Evolutionary conservation across 2,888 invertebrate genomes (phyloP), one percentile per base, ranked within the genome.

Genomic region (Eudasyphora cyanicolor): DNA sequence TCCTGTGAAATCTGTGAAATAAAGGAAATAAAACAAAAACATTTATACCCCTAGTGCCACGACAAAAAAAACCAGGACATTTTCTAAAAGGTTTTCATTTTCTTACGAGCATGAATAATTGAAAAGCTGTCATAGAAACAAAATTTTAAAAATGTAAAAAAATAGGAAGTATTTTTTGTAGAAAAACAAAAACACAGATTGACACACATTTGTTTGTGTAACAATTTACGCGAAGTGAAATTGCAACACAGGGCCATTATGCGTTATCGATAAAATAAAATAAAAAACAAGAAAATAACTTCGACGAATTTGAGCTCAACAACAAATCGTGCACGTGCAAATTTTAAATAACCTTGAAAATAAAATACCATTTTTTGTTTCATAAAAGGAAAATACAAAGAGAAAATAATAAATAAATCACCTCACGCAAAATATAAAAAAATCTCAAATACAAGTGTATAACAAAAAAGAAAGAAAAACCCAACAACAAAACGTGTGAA

Each of bases 341-440:
- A 76, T 2, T 80, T 67, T 32, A 67, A 84, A 76, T 84, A 84
- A 35, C 62, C 62, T 62, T 62, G 62, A 62, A 62, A 62, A 32
- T 62, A n/a, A n/a, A n/a, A n/a, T n/a, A n/a, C n/a, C n/a, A n/a
- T n/a, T n/a, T n/a, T n/a, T n/a, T n/a, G 32, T 32, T 62, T 62
- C 19, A 29, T 62, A 51, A 51, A 51, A 49, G 12, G 21, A 51
- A 35, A 21, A 57, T 57, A 57, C 57, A 24, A 57, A 57, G 2
- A 45, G 12, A 45, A 10, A 51, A 51, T 5, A 45, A 29, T 29
- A 29, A 69, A 69, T 76, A 83, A 83, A 83, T 83, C 79, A 83
- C 76, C 76, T 79, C 82, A 79, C n/a, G n/a, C n/a, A n/a, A n/a
- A n/a, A n/a, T n/a, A n/a, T 74, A 79, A 83, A 57, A 14, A n/a